A percentile compares a stretch with the other conserved stretches of the same genome.
These are phyloP conservation scores for Timandra comae DNA, from an alignment of 2,888 invertebrate species.

Conservation along the genomic window DNA sequence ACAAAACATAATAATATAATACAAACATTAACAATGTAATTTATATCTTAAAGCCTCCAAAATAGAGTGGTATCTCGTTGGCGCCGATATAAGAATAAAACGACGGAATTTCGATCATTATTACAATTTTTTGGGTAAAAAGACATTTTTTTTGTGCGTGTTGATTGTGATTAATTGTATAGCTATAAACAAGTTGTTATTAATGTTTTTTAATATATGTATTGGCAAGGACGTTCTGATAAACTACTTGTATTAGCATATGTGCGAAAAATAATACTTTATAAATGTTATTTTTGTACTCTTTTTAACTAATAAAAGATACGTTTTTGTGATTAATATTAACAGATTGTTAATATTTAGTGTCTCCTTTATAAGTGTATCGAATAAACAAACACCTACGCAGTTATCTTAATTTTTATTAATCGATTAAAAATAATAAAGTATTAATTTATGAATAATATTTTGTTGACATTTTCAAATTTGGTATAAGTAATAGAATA, in stretches of 20 bases:
- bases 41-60: background rate
- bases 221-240: slow-evolving; percentile 11
- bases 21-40: slow-evolving; percentile 6
- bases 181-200: slow-evolving; percentile 45
- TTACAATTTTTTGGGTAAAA: slow-evolving; percentile 20
- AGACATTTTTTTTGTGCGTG: slow-evolving; percentile 13
- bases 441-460: no score
- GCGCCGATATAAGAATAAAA: slow-evolving; percentile 24
- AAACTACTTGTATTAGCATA: slow-evolving; percentile 36
- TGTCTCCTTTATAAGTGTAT: slow-evolving; percentile 11
- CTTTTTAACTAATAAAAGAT: no score
- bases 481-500: no score
- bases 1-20: background rate
- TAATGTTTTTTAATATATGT: slow-evolving; percentile 25
- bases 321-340: background rate
- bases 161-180: slow-evolving; percentile 25
- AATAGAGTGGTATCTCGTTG: slow-evolving; percentile 3
- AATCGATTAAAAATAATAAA: no score
- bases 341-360: slow-evolving; percentile 19
- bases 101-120: slow-evolving; percentile 20
- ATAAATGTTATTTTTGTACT: no score
- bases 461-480: no score
- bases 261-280: slow-evolving; percentile 10
- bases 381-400: slow-evolving; percentile 33
- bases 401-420: slow-evolving; percentile 13